A percentile compares a stretch with the other conserved stretches of the same genome.
phyloP scores from a whole-genome alignment of 2,888 invertebrate genomes.

The Drosophila neotestacea region DNA sequence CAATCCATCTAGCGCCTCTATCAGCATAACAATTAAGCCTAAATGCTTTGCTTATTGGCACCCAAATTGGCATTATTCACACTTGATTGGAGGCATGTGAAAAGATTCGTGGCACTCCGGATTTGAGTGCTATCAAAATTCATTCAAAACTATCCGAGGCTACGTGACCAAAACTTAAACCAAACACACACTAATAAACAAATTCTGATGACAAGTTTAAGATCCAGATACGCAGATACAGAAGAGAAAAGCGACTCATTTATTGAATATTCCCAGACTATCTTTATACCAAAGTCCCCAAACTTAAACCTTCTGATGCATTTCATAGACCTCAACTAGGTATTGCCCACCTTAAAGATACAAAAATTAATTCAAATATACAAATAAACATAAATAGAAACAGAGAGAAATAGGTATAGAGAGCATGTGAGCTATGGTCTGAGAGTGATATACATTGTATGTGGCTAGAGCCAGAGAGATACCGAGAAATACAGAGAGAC shows the following conservation, averaged over 20 bases:
- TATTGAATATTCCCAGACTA: background rate
- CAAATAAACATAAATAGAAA: slow-evolving; percentile 67
- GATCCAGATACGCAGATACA: slow-evolving; percentile 13
- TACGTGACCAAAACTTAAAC: slow-evolving; percentile 65
- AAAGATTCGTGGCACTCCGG: slow-evolving; percentile 36
- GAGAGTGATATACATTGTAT: slow-evolving; percentile 22
- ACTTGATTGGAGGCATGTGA: slow-evolving; percentile 77
- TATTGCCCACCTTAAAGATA: slow-evolving; percentile 51
- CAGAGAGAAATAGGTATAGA: background rate
- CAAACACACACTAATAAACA: slow-evolving; percentile 14
- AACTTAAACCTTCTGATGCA: slow-evolving; percentile 57
- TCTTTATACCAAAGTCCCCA: background rate
- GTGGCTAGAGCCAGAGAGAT: slow-evolving; percentile 24
- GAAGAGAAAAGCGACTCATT: slow-evolving; percentile 16
- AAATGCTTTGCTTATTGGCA: slow-evolving; percentile 63
- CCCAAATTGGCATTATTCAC: slow-evolving; percentile 79
- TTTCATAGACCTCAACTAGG: slow-evolving; percentile 40
- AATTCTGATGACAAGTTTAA: slow-evolving; percentile 3
- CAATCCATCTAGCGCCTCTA: slow-evolving; percentile 80
- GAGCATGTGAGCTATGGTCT: slow-evolving; percentile 21
- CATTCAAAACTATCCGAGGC: slow-evolving; percentile 62
- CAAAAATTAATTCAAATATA: slow-evolving; percentile 70
- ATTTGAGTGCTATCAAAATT: slow-evolving; percentile 53
- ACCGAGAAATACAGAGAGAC: slow-evolving; percentile 21
- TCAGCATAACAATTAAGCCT: slow-evolving; percentile 80